phyloP scores from a whole-genome alignment of 2,888 invertebrate species.

The Caenorhabditis sinica region DNA sequence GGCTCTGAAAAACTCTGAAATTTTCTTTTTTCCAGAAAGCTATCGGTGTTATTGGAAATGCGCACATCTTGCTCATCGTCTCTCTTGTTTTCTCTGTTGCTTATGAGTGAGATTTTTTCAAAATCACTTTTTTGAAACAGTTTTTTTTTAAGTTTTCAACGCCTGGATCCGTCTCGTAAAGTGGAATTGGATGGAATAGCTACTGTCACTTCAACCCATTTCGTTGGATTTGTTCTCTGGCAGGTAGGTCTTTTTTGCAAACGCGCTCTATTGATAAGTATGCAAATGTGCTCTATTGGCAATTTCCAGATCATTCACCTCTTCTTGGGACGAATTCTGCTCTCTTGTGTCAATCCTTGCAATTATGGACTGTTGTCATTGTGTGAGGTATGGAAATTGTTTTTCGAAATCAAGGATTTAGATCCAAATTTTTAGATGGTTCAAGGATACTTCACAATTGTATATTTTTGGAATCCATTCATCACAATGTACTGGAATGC shows the following conservation, averaged over 20 bases:
- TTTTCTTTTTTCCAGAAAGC: background rate
- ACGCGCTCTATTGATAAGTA: too few relatives aligned
- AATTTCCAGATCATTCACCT: constrained; percentile 9
- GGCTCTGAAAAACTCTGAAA: too few relatives aligned
- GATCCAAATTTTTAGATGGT: background rate
- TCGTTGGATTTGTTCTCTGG: background rate
- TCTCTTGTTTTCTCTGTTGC: constrained; percentile 2
- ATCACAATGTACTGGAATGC: background rate
- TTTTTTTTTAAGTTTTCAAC: constrained; percentile 12
- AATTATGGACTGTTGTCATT: background rate
- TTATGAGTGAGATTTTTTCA: background rate
- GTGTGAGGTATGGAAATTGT: background rate
- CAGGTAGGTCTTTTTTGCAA: background rate
- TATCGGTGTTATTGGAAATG: constrained; percentile 13
- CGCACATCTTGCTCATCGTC: background rate
- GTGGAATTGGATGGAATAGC: background rate
- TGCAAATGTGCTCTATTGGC: background rate
- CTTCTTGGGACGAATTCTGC: background rate
- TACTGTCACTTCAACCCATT: background rate
- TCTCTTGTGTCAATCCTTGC: background rate
- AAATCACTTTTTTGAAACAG: background rate
- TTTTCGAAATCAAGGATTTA: too few relatives aligned
- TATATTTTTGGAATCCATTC: constrained; percentile 16
- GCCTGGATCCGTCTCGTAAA: background rate
- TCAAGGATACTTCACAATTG: constrained; percentile 12